These are phyloP conservation scores for Silurus aristotelis DNA, from an alignment of 2,797 vertebrate genomes.

Conservation along the genomic window DNA sequence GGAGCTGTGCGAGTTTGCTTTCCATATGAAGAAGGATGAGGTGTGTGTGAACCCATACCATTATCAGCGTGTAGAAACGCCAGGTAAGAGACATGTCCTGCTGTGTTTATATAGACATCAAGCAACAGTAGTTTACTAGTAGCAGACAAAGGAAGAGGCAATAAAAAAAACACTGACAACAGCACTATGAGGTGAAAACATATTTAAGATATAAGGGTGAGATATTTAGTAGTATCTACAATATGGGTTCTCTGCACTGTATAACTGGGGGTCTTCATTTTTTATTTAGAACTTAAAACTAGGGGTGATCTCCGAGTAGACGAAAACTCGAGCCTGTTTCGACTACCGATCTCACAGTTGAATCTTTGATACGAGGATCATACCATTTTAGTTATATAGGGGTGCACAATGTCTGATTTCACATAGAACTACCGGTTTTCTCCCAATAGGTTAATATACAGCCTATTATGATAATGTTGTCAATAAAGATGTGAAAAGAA, in stretches of 20 bases:
- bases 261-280: not conserved
- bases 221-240: not conserved
- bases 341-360: too few relatives aligned
- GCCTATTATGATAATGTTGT: too few relatives aligned
- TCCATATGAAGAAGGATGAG: conserved; percentile 98
- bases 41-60: conserved; percentile 99
- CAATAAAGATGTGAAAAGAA: too few relatives aligned
- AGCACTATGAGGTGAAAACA: not conserved
- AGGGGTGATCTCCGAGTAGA: too few relatives aligned
- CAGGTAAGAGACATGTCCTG: conserved; percentile 75
- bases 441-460: too few relatives aligned
- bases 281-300: not conserved
- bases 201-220: not conserved
- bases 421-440: too few relatives aligned
- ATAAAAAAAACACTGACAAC: not conserved
- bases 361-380: too few relatives aligned
- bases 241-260: not conserved
- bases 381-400: too few relatives aligned
- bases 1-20: conserved; percentile 96
- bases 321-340: too few relatives aligned
- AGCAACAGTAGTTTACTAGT: not conserved
- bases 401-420: too few relatives aligned
- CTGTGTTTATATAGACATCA: not conserved
- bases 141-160: not conserved
- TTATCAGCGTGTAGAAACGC: conserved; percentile 97